Evolutionary conservation across 2,113 vertebrate genomes (phyloP).

Genomic region (Rhipidura dahli): DNA sequence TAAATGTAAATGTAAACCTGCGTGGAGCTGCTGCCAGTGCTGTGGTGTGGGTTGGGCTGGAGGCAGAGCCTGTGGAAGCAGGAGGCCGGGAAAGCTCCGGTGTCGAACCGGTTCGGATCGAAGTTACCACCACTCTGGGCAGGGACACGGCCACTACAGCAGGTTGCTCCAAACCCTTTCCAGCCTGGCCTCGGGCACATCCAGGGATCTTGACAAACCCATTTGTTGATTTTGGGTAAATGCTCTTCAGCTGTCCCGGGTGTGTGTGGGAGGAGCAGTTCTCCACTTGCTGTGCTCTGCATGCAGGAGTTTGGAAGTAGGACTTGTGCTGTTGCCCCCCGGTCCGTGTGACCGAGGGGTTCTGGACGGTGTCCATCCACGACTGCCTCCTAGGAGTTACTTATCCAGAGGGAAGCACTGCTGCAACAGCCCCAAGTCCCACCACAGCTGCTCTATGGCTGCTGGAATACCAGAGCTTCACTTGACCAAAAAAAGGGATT

Average conservation of each 20-base stretch:
- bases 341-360: not conserved
- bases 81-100: not conserved
- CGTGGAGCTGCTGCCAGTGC: not conserved
- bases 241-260: too few species aligned
- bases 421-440: not conserved
- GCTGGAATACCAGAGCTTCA: not conserved
- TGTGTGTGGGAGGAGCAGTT: not conserved
- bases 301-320: not conserved
- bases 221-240: accelerated
- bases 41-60: not conserved
- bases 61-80: not conserved
- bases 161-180: not conserved
- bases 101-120: not conserved
- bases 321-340: accelerated
- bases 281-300: accelerated
- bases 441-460: not conserved
- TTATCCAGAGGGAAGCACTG: not conserved
- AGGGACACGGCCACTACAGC: not conserved
- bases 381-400: accelerated
- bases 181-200: not conserved
- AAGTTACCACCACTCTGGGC: accelerated
- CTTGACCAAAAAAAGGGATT: not conserved
- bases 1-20: too few species aligned
- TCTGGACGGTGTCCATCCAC: not conserved
- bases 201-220: not conserved